Evolutionary conservation across 2,113 vertebrate genomes (phyloP).

Genomic region (Sclerurus mexicanus): DNA sequence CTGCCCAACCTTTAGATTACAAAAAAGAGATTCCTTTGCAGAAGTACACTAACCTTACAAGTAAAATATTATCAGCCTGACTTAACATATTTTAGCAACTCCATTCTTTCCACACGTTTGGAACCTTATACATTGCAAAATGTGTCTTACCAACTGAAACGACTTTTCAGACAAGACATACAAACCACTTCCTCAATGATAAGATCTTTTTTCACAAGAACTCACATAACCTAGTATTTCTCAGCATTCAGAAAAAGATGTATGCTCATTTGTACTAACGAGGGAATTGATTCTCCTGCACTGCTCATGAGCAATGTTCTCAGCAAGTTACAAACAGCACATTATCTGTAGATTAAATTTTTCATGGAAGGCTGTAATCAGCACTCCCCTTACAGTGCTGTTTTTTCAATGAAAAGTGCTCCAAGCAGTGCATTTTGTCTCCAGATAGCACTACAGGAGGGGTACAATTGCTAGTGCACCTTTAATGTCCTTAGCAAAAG

Average conservation of each 20-base stretch:
- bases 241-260: neutral
- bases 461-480: neutral
- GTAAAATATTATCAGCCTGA: neutral
- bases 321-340: conserved; percentile 12
- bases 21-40: neutral
- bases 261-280: neutral
- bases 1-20: neutral
- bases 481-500: neutral
- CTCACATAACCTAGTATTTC: neutral
- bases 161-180: neutral
- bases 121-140: neutral
- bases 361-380: conserved; percentile 9
- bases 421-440: neutral
- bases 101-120: neutral
- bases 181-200: neutral
- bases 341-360: conserved; percentile 31
- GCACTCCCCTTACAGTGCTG: neutral
- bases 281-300: neutral
- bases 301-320: neutral
- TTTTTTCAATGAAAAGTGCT: conserved; percentile 2
- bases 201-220: neutral
- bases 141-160: neutral
- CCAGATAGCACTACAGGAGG: neutral
- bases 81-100: neutral
- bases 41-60: neutral